These are phyloP conservation scores for Margaritifera margaritifera DNA, from an alignment of 2,888 invertebrate species.

Conservation along the genomic window DNA sequence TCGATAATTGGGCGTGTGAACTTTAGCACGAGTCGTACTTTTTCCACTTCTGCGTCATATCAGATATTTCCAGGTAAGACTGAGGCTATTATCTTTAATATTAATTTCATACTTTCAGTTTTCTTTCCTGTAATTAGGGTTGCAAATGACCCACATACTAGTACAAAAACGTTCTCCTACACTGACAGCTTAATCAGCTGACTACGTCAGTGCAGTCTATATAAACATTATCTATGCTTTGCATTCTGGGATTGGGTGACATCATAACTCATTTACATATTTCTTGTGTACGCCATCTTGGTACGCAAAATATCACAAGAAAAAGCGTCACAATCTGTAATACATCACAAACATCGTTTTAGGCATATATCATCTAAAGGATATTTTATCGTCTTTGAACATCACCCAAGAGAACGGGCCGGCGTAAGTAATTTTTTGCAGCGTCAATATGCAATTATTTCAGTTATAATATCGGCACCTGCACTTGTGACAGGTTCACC, in stretches of 20 bases:
- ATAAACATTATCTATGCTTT: neutral
- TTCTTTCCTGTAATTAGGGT: too few species aligned
- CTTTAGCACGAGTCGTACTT: too few species aligned
- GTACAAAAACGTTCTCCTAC: too few species aligned
- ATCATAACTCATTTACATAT: conserved; percentile 67
- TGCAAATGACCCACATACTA: too few species aligned
- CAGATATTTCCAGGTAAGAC: too few species aligned
- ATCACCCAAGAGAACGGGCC: conserved; percentile 69
- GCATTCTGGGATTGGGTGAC: conserved; percentile 62
- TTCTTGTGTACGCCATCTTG: conserved; percentile 66
- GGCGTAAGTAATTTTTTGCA: conserved; percentile 60
- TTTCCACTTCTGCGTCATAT: too few species aligned
- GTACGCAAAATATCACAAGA: conserved; percentile 19
- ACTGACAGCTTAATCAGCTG: too few species aligned
- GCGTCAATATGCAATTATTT: conserved; percentile 6
- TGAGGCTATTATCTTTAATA: too few species aligned
- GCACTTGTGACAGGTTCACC: conserved; percentile 19
- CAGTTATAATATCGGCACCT: conserved; percentile 12
- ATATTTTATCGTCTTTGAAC: conserved; percentile 53
- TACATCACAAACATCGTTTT: conserved; percentile 59
- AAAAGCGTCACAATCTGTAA: conserved; percentile 36
- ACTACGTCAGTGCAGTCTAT: too few species aligned
- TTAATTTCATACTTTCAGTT: too few species aligned
- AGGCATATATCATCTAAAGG: conserved; percentile 32
- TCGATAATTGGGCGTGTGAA: too few species aligned